Base-by-base conservation (phyloP, 2,888 invertebrate species). In the Exephanes ischioxanthus region DNA sequence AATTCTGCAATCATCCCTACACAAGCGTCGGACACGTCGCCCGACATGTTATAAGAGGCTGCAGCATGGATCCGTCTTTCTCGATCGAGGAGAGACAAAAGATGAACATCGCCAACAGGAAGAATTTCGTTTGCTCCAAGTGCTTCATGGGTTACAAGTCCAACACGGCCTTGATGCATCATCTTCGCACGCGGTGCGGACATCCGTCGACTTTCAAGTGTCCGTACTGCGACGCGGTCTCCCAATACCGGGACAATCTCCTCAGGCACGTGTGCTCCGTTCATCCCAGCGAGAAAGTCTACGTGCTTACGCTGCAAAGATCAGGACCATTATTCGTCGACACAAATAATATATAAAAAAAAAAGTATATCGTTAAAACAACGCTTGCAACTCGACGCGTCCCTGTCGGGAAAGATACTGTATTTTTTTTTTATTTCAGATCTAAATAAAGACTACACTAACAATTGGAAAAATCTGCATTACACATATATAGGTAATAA, bases 221-320 rank as follows among this genome's bases (percentile, higher is more conserved):
- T 84, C 87, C 88, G 6, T 58, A 86, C 86, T 71, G 90, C 55
- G 41, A 33, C 11, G n/a, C 76, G 66, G 55, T 76, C 26, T 19
- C 22, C 68, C 5, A 77, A 53, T 22, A 55, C 53, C 41, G 58
- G 33, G 14, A 95, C 96, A 94, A 97, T 97, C 94, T 96, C 97
- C 90, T 96, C 96, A 92, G 96, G 91, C 97, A 97, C 93, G 95
- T 97, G 90, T 95, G 95, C 92, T 96, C 96, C 89, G 96, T 96
- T 89, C 95, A 90, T n/a, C 22, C n/a, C 48, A 88, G 85, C 2
- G 71, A 26, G 58, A 26, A 58, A 4, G 22, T 58, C 11, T 14
- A 58, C 14, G 22, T 58, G 58, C 22, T 58, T 11, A 26, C 22
- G 58, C 26, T 58, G 58, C 26, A 26, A 58, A 58, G 22, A 58